Percentiles rank a stretch among this genome's conserved stretches.
phyloP scores from a whole-genome alignment of 1,140 invertebrate species.

The Caenorhabditis inopinata region DNA sequence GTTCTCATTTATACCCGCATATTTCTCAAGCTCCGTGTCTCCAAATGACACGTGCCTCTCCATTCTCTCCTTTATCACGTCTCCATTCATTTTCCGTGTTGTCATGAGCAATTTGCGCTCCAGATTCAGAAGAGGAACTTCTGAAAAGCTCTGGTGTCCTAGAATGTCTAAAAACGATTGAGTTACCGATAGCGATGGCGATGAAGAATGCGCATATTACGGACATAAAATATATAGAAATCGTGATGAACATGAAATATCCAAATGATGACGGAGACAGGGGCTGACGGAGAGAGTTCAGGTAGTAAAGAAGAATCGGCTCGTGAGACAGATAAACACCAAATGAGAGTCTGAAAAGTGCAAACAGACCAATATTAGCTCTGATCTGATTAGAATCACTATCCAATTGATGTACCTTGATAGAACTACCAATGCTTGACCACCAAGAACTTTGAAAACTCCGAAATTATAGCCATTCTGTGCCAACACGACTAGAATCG shows the following conservation, averaged over 20 bases:
- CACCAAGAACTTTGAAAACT: not conserved
- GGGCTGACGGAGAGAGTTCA: constrained; percentile 28
- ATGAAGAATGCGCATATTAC: constrained; percentile 12
- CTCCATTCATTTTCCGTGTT: not conserved
- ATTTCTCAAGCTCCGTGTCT: not conserved
- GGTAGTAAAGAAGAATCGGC: constrained; percentile 23
- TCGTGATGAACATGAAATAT: constrained; percentile 28
- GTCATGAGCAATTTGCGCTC: constrained; percentile 1
- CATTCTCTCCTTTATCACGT: not conserved
- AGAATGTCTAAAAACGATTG: not conserved
- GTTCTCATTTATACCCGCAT: not conserved
- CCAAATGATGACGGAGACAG: not conserved
- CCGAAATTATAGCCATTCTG: not conserved
- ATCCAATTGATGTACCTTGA: not conserved
- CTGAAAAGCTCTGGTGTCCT: too few species aligned
- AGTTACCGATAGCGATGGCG: constrained; percentile 18
- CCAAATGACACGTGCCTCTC: constrained; percentile 8
- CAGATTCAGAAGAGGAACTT: not conserved
- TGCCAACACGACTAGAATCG: not conserved
- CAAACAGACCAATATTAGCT: not conserved
- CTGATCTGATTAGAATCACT: not conserved
- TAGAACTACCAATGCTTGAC: not conserved
- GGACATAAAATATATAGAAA: not conserved
- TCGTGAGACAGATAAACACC: constrained; percentile 32
- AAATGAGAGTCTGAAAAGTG: not conserved